Evolutionary conservation across 2,113 vertebrate species (phyloP).

Genomic region (Spea multiplicata): DNA sequence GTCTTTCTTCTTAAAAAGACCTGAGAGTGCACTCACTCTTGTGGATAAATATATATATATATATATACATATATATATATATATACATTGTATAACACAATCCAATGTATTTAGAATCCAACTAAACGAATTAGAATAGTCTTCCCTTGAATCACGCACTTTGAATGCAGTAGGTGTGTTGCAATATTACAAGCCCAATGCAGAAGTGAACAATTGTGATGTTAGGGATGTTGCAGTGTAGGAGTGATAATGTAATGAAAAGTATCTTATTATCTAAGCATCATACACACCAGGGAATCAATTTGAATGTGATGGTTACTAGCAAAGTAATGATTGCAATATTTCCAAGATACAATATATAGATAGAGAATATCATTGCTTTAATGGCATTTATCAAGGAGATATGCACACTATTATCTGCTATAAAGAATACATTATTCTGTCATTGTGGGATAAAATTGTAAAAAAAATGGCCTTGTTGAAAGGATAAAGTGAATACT

Average conservation of each 20-base stretch:
- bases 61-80: too few relatives aligned
- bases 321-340: conserved; percentile 26
- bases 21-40: too few relatives aligned
- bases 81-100: too few relatives aligned
- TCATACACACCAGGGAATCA: conserved; percentile 28
- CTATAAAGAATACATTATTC: conserved; percentile 36
- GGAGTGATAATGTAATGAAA: conserved; percentile 26
- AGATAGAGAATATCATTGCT: conserved; percentile 29
- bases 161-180: neutral
- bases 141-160: neutral
- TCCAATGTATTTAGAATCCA: too few relatives aligned
- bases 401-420: conserved; percentile 31
- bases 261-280: conserved; percentile 30
- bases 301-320: conserved; percentile 27
- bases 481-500: conserved; percentile 14
- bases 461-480: conserved; percentile 27
- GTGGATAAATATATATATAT: too few relatives aligned
- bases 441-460: conserved; percentile 20
- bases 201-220: conserved; percentile 12
- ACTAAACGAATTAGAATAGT: too few relatives aligned
- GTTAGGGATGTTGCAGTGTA: conserved; percentile 12
- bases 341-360: conserved; percentile 29
- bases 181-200: neutral
- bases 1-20: too few relatives aligned
- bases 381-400: conserved; percentile 33